Evolutionary conservation across 2,113 vertebrate species (phyloP), one percentile per base, ranked within the genome.

Genomic region (Sander lucioperca): DNA sequence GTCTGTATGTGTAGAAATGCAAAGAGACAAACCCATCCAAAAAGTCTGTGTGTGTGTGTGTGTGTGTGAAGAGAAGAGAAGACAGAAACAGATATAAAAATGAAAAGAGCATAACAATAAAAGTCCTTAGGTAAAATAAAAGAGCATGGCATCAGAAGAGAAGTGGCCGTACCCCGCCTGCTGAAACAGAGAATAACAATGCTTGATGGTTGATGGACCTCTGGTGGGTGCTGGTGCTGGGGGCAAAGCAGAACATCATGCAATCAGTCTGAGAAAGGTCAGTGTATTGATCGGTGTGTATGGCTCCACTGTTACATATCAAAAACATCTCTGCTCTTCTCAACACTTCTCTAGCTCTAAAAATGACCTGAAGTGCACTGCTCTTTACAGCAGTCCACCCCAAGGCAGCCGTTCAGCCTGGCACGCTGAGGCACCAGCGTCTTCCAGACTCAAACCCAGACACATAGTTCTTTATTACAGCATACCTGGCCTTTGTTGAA

Each of bases 261-360:
- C 88, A 91, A 94, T 92, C 91, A 87, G 77, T 86, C 80, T 81
- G 69, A 76, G 79, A 94, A 93, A 94, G 94, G 93, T 94, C 83
- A 51, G 48, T 0, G 71, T 90, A 94, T 95, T 81, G 95, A 95
- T 94, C 80, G 65, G 83, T 15, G 33, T 74, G 62, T 59, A 61
- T 86, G 84, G 83, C 90, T 86, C 86, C 85, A 62, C 85, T 88
- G 83, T 84, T 91, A 88, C 80, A 84, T 88, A 93, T 92, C 91
- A 91, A 88, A 84, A 90, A 83, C 84, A 92, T 84, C 77, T 87
- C 47, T 88, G 80, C 90, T 75, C 81, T 77, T 88, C 86, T 85
- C 83, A 86, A 83, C 73, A 73, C 79, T 67, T 71, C 82, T 89
- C 36, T 1, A 12, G n/a, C 21, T 82, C 66, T 67, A 5, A 74